phyloP scores from a whole-genome alignment of 1,140 invertebrate species.

The Plectrocnemia conspersa region DNA sequence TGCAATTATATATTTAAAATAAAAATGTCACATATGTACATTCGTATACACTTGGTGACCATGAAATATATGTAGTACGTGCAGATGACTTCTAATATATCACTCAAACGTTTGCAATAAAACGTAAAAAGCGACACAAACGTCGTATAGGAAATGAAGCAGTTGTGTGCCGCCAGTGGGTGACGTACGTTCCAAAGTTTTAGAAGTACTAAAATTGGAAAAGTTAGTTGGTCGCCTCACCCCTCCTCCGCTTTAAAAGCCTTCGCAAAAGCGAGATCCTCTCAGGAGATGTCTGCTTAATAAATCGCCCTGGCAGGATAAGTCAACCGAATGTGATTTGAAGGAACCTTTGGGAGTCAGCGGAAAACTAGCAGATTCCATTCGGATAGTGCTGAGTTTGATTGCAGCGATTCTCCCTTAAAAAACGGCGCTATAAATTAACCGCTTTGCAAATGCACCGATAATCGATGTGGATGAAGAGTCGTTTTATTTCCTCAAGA shows the following conservation, averaged over 20 bases:
- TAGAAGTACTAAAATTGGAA: conserved; percentile 20
- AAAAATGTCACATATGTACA: no score
- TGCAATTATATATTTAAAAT: no score
- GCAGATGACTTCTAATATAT: neutral
- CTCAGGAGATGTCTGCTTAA: conserved; percentile 19
- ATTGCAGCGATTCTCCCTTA: conserved; percentile 1
- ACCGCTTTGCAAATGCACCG: no score
- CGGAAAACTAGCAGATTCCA: neutral
- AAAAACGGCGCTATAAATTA: no score
- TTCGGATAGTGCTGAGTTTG: conserved; percentile 15
- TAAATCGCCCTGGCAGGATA: conserved; percentile 24
- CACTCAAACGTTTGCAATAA: neutral
- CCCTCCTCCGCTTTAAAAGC: conserved; percentile 14
- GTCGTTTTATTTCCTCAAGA: no score
- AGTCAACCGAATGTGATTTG: conserved; percentile 24
- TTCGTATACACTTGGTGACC: no score
- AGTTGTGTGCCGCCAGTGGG: neutral
- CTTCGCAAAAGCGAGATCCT: neutral
- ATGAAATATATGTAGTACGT: no score
- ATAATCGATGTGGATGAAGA: no score
- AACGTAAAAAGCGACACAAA: conserved; percentile 1
- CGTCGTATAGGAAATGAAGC: neutral
- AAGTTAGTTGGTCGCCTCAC: conserved; percentile 14
- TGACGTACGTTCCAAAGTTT: conserved; percentile 10
- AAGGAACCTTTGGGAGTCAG: conserved; percentile 12